Evolutionary conservation across 2,888 invertebrate genomes (phyloP).

Genomic region (Emmelina monodactyla): DNA sequence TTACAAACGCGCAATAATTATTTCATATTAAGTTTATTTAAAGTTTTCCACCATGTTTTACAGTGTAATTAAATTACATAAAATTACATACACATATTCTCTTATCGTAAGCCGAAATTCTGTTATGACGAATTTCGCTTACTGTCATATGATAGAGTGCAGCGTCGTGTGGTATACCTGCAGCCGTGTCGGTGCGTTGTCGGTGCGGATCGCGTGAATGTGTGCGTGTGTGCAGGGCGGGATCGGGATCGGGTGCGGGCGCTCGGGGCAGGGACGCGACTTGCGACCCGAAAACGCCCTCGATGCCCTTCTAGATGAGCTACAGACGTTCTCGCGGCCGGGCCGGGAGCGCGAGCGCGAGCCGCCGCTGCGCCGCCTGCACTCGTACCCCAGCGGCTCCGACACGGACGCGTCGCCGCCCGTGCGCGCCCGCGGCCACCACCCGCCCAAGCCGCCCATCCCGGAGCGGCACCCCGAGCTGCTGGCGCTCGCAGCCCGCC

Average conservation of each 20-base stretch:
- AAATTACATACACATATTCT: no score
- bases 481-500: conserved; percentile 73
- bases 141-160: no score
- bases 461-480: conserved; percentile 84
- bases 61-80: no score
- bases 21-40: no score
- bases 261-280: conserved; percentile 34
- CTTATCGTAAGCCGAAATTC: no score
- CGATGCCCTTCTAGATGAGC: conserved; percentile 94
- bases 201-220: no score
- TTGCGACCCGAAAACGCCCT: conserved; percentile 92
- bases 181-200: no score
- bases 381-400: conserved; percentile 86
- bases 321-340: conserved; percentile 88
- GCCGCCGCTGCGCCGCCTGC: conserved; percentile 75
- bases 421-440: conserved; percentile 69
- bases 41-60: no score
- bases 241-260: conserved; percentile 23
- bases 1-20: no score
- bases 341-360: conserved; percentile 38
- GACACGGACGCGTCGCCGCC: conserved; percentile 82
- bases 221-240: no score
- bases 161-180: no score
- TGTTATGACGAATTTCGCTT: no score
- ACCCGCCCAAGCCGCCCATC: conserved; percentile 77